A percentile compares a stretch with the other conserved stretches of the same genome.
These are phyloP conservation scores for Misgurnus anguillicaudatus DNA, from an alignment of 2,113 vertebrate species.

Conservation along the genomic window DNA sequence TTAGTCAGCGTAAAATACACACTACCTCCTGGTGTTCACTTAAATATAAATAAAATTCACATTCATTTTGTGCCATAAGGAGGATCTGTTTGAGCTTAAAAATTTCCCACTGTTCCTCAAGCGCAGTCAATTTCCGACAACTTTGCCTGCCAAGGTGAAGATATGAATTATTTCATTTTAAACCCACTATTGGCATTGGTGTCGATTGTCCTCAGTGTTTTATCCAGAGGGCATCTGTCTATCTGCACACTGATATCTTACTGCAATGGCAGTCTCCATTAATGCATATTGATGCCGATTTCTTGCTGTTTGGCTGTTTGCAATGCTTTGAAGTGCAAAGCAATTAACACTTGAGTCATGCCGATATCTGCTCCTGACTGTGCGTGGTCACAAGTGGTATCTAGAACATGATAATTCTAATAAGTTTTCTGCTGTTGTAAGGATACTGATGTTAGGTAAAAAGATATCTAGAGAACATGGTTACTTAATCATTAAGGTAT, in stretches of 20 bases:
- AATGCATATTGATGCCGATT: slow-evolving; percentile 64
- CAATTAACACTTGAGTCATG: slow-evolving; percentile 69
- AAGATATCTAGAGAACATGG: not conserved
- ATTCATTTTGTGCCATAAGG: slow-evolving; percentile 25
- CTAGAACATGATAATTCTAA: not conserved
- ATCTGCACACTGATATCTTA: slow-evolving; percentile 57
- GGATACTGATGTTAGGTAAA: not conserved
- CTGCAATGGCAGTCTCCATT: slow-evolving; percentile 60
- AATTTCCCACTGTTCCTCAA: slow-evolving; percentile 2
- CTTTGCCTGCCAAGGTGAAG: slow-evolving; percentile 32
- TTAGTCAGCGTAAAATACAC: slow-evolving; percentile 25
- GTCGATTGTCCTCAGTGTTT: not conserved
- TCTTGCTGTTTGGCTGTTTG: slow-evolving; percentile 47
- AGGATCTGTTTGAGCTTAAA: slow-evolving; percentile 21
- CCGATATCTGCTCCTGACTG: slow-evolving; percentile 25
- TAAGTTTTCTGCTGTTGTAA: not conserved
- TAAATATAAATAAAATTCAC: slow-evolving; percentile 26
- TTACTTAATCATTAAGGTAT: not conserved
- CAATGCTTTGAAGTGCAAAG: slow-evolving; percentile 70
- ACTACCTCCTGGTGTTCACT: slow-evolving; percentile 4
- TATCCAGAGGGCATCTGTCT: slow-evolving; percentile 42
- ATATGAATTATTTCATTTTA: slow-evolving; percentile 10
- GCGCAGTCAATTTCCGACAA: not conserved
- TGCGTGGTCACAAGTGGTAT: not conserved
- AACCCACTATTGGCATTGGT: slow-evolving; percentile 3